A percentile compares a stretch with the other conserved stretches of the same genome.
These are phyloP conservation scores for Percopsis omiscomaycus DNA, from an alignment of 2,797 vertebrate species.

Conservation along the genomic window DNA sequence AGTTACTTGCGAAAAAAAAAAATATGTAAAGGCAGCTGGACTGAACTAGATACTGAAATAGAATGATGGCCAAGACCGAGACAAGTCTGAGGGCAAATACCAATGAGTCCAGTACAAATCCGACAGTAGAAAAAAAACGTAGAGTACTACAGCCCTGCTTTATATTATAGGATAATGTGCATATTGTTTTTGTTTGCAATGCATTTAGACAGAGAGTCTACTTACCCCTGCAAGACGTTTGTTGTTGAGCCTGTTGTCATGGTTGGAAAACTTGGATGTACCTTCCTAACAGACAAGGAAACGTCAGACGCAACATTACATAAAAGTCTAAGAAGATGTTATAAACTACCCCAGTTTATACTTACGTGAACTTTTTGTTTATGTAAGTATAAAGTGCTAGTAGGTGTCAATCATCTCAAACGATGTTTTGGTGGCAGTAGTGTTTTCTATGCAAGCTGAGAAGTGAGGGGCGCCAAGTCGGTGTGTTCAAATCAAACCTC, in stretches of 20 bases:
- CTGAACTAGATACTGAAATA: no score
- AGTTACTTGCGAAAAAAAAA: no score
- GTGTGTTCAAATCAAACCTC: slow-evolving; percentile 43
- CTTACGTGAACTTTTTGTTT: slow-evolving; percentile 4
- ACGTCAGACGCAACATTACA: not conserved
- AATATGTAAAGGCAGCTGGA: no score
- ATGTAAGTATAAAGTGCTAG: slow-evolving; percentile 25
- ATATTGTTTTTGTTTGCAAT: not conserved
- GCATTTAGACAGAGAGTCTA: not conserved
- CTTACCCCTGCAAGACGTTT: slow-evolving; percentile 71
- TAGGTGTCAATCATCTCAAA: slow-evolving; percentile 25
- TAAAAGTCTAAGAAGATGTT: not conserved
- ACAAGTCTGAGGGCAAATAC: no score
- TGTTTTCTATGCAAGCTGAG: slow-evolving; percentile 33
- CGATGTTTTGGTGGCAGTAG: slow-evolving; percentile 15
- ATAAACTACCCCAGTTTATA: not conserved
- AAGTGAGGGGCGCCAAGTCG: slow-evolving; percentile 36
- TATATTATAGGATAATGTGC: no score
- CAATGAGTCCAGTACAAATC: no score
- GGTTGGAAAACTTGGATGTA: slow-evolving; percentile 73
- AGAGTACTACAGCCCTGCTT: no score
- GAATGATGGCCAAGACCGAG: no score
- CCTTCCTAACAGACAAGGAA: slow-evolving; percentile 72
- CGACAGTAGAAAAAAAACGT: no score
- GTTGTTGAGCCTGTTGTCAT: slow-evolving; percentile 70